Evolutionary conservation across 2,113 vertebrate species (phyloP).

Genomic region (Chloropsis hardwickii): DNA sequence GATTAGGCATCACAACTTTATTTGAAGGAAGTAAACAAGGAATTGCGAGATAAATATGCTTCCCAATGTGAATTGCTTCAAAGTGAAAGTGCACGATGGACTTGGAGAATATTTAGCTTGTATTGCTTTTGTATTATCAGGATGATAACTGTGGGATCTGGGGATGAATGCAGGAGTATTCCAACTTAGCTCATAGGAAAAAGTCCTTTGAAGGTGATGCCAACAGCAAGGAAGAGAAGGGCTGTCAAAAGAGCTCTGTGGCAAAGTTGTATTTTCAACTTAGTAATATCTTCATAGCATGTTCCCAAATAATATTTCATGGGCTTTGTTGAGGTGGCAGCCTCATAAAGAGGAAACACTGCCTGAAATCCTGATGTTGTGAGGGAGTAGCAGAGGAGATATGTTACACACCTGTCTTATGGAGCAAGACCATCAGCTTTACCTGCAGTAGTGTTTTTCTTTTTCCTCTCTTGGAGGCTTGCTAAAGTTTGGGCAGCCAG

Average conservation of each 20-base stretch:
- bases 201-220: background rate
- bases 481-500: background rate
- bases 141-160: background rate
- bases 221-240: background rate
- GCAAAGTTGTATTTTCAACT: background rate
- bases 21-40: background rate
- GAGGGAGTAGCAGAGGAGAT: background rate
- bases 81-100: background rate
- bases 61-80: background rate
- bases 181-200: background rate
- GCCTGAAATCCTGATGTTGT: background rate
- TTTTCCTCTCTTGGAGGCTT: background rate
- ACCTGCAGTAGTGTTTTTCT: background rate
- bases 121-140: background rate
- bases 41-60: background rate
- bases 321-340: background rate
- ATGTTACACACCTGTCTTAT: background rate
- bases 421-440: background rate
- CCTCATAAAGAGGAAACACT: background rate
- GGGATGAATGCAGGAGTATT: background rate
- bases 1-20: background rate
- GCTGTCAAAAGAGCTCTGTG: background rate
- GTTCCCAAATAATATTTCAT: background rate
- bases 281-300: fast-evolving
- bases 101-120: background rate